Conservation (phyloP, 2,797 vertebrate species). For the Spizella passerina region DNA sequence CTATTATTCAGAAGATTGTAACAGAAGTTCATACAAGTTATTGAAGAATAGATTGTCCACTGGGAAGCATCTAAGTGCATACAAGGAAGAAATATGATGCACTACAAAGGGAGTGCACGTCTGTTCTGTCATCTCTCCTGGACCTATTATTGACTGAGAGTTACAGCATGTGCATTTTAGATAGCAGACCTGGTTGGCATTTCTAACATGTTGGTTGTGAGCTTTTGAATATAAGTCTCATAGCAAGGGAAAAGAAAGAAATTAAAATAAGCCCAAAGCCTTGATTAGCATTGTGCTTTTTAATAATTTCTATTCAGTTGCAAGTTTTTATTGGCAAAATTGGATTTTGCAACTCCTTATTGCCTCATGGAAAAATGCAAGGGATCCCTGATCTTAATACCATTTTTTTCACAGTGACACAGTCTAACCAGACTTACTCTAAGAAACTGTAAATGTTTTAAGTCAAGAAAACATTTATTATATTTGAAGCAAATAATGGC, state of each 20-base stretch:
- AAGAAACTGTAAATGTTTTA: background rate
- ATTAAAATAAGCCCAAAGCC: background rate
- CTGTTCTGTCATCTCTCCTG: background rate
- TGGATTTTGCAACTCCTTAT: background rate
- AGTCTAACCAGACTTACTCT: background rate
- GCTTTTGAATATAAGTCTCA: background rate
- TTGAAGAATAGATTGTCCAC: conserved; percentile 18
- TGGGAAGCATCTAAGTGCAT: conserved; percentile 9
- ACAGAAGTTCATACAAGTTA: background rate
- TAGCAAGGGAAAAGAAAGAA: background rate
- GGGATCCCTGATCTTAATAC: background rate
- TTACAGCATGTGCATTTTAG: background rate
- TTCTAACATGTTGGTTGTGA: background rate
- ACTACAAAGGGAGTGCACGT: background rate
- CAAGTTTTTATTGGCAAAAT: background rate
- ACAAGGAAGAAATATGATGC: background rate
- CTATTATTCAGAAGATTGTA: conserved; percentile 16
- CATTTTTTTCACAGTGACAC: background rate
- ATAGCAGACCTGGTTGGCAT: background rate
- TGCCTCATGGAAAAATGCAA: background rate
- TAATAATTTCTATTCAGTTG: background rate
- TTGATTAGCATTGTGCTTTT: background rate
- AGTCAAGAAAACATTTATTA: background rate
- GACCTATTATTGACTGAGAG: background rate
- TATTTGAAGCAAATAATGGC: background rate